Percentiles rank a stretch among this genome's conserved stretches.
Evolutionary conservation across 2,888 invertebrate species (phyloP).

Genomic region (Microplitis deprimator): DNA sequence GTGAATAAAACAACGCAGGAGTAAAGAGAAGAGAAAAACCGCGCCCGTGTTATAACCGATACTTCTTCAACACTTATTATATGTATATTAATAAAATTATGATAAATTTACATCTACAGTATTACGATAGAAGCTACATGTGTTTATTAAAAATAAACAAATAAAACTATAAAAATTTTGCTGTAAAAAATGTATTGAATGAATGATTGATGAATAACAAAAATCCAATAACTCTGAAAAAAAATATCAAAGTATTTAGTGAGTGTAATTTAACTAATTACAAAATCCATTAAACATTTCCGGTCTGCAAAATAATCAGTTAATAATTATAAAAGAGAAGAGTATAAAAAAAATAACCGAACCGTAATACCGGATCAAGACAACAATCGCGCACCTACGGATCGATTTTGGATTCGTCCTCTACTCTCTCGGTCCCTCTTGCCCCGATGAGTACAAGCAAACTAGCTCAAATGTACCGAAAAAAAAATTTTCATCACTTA

Average conservation of each 20-base stretch:
- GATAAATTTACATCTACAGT: not conserved
- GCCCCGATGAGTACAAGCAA: not conserved
- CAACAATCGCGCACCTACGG: slow-evolving; percentile 44
- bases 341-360: slow-evolving; percentile 9
- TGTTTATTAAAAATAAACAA: not conserved
- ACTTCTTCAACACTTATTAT: not conserved
- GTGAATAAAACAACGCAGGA: slow-evolving; percentile 6
- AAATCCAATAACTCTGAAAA: not conserved
- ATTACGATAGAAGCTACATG: not conserved
- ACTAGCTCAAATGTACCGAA: not conserved
- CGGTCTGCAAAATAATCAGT: not conserved
- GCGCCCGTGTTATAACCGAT: slow-evolving; percentile 22
- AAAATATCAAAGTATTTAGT: not conserved
- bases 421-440: slow-evolving; percentile 23
- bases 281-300: not conserved
- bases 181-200: not conserved
- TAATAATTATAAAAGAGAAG: not conserved
- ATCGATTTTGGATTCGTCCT: slow-evolving; percentile 45
- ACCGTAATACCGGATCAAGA: slow-evolving; percentile 35
- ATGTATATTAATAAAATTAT: not conserved
- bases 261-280: not conserved
- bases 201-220: not conserved
- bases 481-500: not conserved
- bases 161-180: not conserved
- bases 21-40: slow-evolving; percentile 18